phyloP scores from a whole-genome alignment of 2,888 invertebrate genomes.

The Orchesella flavescens region DNA sequence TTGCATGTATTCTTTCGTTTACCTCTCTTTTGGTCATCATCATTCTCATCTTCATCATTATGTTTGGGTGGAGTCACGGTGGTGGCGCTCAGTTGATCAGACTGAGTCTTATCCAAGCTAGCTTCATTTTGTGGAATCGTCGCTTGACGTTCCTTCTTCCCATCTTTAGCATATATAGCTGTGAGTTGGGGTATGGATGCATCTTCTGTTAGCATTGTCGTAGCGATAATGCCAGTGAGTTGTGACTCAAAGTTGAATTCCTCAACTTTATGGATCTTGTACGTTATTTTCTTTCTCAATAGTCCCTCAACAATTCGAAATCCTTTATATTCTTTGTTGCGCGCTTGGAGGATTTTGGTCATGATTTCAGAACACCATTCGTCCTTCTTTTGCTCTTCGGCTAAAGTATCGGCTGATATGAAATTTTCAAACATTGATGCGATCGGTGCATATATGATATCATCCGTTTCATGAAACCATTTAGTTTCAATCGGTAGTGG shows the following conservation, averaged over 20 bases:
- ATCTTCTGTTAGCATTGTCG: too few relatives aligned
- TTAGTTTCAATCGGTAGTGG: neutral
- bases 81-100: neutral
- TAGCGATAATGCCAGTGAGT: too few relatives aligned
- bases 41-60: neutral
- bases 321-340: too few relatives aligned
- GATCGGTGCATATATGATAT: neutral
- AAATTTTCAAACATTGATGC: neutral
- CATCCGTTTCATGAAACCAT: neutral
- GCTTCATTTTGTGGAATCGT: neutral
- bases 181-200: too few relatives aligned
- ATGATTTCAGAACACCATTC: too few relatives aligned
- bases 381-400: constrained; percentile 10
- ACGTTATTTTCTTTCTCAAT: neutral
- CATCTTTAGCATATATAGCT: neutral
- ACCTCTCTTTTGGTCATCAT: neutral
- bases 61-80: too few relatives aligned
- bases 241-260: neutral
- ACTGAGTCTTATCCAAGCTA: neutral
- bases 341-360: too few relatives aligned
- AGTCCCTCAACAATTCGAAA: too few relatives aligned
- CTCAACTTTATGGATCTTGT: too few relatives aligned
- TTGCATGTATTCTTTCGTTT: too few relatives aligned
- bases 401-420: too few relatives aligned
- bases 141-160: neutral